A percentile compares a stretch with the other conserved stretches of the same genome.
phyloP scores from a whole-genome alignment of 37 sponge, comb jelly and placozoan genomes.

The Dysidea cf. avara region DNA sequence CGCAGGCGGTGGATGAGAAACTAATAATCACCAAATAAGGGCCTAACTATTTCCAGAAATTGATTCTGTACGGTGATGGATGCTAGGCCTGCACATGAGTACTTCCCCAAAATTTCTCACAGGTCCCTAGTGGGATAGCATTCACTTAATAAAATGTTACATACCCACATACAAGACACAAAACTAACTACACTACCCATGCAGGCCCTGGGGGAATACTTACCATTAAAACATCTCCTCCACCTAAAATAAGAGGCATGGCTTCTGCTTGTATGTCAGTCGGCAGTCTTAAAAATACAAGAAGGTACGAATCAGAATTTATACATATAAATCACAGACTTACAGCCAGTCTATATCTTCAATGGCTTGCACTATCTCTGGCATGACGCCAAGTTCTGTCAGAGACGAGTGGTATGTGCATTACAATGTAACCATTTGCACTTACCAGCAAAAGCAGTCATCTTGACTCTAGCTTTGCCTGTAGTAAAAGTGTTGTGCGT shows the following conservation, averaged over 20 bases:
- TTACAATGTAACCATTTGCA: too few species aligned
- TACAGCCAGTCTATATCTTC: slow-evolving; percentile 97
- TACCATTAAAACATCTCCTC: slow-evolving; percentile 96
- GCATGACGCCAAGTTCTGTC: slow-evolving; percentile 85
- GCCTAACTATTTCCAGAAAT: too few species aligned
- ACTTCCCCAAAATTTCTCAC: too few species aligned
- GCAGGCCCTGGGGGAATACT: neutral
- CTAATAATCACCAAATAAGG: too few species aligned
- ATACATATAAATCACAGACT: slow-evolving; percentile 5
- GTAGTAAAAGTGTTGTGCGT: too few species aligned
- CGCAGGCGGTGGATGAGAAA: too few species aligned
- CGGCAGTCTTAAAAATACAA: slow-evolving; percentile 77
- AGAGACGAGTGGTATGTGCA: neutral
- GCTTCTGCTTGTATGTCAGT: slow-evolving; percentile 96
- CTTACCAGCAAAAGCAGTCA: too few species aligned
- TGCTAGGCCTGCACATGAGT: too few species aligned
- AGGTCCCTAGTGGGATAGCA: too few species aligned
- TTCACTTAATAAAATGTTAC: too few species aligned
- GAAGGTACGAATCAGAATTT: neutral
- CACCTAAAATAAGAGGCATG: slow-evolving; percentile 93
- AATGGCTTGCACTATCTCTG: slow-evolving; percentile 79
- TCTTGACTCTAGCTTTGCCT: too few species aligned
- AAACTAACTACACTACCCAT: neutral
- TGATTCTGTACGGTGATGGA: too few species aligned
- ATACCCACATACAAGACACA: neutral